Evolutionary conservation across 2,797 vertebrate genomes (phyloP).

Genomic region (Pseudotriccus pelzelni): DNA sequence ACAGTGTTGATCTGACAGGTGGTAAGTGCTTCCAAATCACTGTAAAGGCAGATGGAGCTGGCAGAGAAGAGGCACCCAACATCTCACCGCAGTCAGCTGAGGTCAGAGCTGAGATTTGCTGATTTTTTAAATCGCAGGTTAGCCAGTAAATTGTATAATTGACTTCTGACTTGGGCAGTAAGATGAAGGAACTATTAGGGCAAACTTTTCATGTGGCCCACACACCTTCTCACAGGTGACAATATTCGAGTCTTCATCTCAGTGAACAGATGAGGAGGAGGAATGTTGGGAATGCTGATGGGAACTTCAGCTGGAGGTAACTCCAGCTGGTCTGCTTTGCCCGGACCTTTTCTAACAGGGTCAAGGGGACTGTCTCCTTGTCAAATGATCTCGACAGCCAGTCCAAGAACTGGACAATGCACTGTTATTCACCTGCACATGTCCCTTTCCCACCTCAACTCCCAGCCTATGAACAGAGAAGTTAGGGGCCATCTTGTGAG

Average conservation of each 20-base stretch:
- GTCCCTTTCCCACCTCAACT: not conserved
- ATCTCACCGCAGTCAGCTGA: rapidly evolving
- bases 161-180: not conserved
- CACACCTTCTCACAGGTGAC: not conserved
- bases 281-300: not conserved
- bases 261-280: not conserved
- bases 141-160: not conserved
- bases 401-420: not conserved
- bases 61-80: not conserved
- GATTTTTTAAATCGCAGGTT: not conserved
- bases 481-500: not conserved
- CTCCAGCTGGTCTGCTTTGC: not conserved
- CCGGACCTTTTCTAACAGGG: not conserved
- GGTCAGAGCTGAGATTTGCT: not conserved
- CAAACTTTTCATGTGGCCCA: rapidly evolving
- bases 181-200: not conserved
- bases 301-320: not conserved
- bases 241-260: not conserved
- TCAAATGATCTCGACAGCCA: not conserved
- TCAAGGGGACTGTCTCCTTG: not conserved
- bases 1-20: not conserved
- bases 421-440: not conserved
- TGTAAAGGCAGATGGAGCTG: rapidly evolving
- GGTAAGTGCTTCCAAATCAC: not conserved
- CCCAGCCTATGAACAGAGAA: not conserved